phyloP scores from a whole-genome alignment of 2,888 invertebrate genomes.

The Mythimna loreyi region DNA sequence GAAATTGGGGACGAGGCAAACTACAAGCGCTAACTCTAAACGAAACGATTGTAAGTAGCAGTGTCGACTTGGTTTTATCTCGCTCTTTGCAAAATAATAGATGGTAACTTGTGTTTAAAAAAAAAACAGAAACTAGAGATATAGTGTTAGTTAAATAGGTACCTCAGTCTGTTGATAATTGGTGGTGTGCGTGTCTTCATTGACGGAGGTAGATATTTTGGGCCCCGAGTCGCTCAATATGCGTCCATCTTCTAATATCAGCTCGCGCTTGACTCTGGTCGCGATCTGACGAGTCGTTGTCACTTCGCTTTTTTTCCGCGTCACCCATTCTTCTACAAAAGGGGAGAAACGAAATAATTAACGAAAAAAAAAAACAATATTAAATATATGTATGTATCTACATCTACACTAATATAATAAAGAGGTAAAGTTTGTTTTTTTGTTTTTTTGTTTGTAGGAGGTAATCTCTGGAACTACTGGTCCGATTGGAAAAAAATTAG shows the following conservation, averaged over 20 bases:
- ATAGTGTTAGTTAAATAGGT: background rate
- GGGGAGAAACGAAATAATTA: background rate
- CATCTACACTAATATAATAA: no score
- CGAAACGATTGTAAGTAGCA: no score
- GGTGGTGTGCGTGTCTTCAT: slow-evolving; percentile 97
- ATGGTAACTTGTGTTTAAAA: background rate
- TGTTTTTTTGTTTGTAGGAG: no score
- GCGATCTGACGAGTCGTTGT: slow-evolving; percentile 97
- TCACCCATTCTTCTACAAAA: slow-evolving; percentile 97
- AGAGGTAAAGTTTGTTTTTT: no score
- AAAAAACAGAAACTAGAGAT: background rate
- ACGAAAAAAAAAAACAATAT: background rate
- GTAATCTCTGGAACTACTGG: no score
- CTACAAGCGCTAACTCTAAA: no score
- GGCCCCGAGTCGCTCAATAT: slow-evolving; percentile 97
- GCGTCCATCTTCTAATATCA: slow-evolving; percentile 97
- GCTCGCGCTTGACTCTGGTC: slow-evolving; percentile 96
- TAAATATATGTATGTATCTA: no score
- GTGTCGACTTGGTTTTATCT: no score
- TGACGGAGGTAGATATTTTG: slow-evolving; percentile 97
- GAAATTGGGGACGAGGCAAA: no score
- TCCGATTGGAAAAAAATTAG: no score
- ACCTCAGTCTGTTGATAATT: slow-evolving; percentile 97
- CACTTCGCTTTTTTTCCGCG: slow-evolving; percentile 96
- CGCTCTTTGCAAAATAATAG: no score